Conservation (phyloP, 2,113 vertebrate genomes). For the Nesoenas mayeri region DNA sequence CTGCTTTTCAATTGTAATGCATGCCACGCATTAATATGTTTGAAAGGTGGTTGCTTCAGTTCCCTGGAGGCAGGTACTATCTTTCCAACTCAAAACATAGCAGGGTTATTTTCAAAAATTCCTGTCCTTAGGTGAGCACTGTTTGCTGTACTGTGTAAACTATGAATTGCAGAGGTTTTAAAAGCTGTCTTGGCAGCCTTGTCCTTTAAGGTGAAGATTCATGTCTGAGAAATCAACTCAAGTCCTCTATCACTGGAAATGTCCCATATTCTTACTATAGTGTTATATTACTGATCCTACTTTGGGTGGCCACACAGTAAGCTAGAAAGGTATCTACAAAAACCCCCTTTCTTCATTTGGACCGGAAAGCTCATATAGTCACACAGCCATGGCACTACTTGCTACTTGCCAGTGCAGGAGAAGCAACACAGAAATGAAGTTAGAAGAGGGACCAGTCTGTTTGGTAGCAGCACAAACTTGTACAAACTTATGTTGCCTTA, state of each 20-base stretch:
- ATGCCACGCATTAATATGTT: neutral
- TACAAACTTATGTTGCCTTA: neutral
- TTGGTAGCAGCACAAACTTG: neutral
- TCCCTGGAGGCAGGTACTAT: neutral
- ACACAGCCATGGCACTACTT: neutral
- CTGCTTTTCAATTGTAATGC: neutral
- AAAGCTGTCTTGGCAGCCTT: neutral
- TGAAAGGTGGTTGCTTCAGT: neutral
- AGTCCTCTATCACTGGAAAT: neutral
- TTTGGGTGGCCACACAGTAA: neutral
- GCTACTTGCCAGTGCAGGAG: neutral
- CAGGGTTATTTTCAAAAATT: neutral
- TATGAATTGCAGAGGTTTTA: neutral
- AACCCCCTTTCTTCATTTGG: neutral
- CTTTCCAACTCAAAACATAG: neutral
- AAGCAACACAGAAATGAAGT: neutral
- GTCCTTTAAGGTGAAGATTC: neutral
- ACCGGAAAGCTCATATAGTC: neutral
- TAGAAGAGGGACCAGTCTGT: neutral
- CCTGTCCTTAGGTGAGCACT: neutral
- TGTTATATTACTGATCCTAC: neutral
- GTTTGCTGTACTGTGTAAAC: neutral
- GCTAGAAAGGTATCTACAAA: neutral
- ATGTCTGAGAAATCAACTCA: neutral
- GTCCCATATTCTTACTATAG: neutral